Evolutionary conservation across 2,888 invertebrate species (phyloP), one percentile per base, ranked within the genome.

Genomic region (Nebria brevicollis): DNA sequence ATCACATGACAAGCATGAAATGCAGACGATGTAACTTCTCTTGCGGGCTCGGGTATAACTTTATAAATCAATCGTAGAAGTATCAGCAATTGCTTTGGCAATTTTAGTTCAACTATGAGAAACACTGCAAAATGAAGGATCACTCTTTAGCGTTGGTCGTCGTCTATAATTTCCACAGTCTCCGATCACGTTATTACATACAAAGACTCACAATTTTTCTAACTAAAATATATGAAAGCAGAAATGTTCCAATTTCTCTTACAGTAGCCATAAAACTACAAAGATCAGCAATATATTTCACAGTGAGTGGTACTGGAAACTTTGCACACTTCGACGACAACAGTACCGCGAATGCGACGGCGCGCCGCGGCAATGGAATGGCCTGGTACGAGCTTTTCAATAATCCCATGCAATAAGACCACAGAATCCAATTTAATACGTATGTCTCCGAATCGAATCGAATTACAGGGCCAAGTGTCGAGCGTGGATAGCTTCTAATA

Each of bases 341-440:
- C 34, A 34, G 0, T 2, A 2, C 25, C 25, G 1, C 15, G 5
- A 25, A 15, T 20, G 15, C 6, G 15, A 6, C 15, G 15, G 75
- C 43, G 75, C 43, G 54, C 75, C 26, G 75, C 54, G 20, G 54
- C 34, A 5, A 4, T 34, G 34, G 34, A 34, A 34, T 42, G 34
- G 34, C 34, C 34, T 34, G 34, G 34, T 34, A 34, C 42, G 64
- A 34, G 84, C 84, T 84, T 86, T 86, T 85, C 86, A 85, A 86
- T 86, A 85, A 85, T 85, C 85, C 84, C 74, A 82, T 82, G 85
- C 84, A 85, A 85, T 85, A 84, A 85, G 83, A 84, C 84, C 85
- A 83, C 85, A 84, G 85, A 83, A 85, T 86, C 86, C 86, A 86
- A 86, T 86, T 86, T 80, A 80, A 80, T 80, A 80, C 80, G 80